Percentiles rank a stretch among this genome's conserved stretches.
Conservation (phyloP, 2,797 vertebrate genomes). For the Myoxocephalus aenaeus region DNA sequence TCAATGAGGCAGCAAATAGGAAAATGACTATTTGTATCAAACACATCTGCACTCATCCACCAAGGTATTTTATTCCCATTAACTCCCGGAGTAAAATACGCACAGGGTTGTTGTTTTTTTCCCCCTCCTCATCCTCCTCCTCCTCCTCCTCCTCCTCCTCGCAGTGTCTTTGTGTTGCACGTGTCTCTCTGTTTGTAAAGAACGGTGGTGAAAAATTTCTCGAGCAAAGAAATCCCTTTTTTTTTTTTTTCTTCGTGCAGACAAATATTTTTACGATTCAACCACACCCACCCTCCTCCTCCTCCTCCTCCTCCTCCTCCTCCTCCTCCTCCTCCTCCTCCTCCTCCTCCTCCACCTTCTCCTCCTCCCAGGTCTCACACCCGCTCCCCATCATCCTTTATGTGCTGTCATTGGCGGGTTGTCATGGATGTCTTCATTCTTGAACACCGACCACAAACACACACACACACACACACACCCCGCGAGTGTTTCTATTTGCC, state of each 20-base stretch:
- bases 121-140: background rate
- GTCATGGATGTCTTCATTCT: slow-evolving; percentile 83
- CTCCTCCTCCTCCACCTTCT: background rate
- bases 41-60: slow-evolving; percentile 99
- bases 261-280: slow-evolving; percentile 72
- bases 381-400: slow-evolving; percentile 73
- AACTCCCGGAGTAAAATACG: slow-evolving; percentile 99
- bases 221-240: slow-evolving; percentile 85
- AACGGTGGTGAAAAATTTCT: slow-evolving; percentile 90
- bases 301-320: background rate
- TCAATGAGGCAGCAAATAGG: slow-evolving; percentile 99
- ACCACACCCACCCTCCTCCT: slow-evolving; percentile 1
- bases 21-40: slow-evolving; percentile 99
- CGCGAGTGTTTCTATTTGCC: slow-evolving; percentile 60
- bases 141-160: slow-evolving; percentile 4
- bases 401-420: slow-evolving; percentile 75
- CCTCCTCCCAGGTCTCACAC: slow-evolving; percentile 60
- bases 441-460: slow-evolving; percentile 50
- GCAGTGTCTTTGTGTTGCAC: slow-evolving; percentile 63
- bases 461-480: slow-evolving; percentile 22
- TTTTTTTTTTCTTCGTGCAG: slow-evolving; percentile 59
- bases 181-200: slow-evolving; percentile 88
- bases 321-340: background rate
- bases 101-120: slow-evolving; percentile 91
- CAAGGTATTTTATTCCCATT: slow-evolving; percentile 99